Evolutionary conservation across 2,113 vertebrate species (phyloP), one percentile per base, ranked within the genome.

Genomic region (Sterrhoptilus dennistouni): DNA sequence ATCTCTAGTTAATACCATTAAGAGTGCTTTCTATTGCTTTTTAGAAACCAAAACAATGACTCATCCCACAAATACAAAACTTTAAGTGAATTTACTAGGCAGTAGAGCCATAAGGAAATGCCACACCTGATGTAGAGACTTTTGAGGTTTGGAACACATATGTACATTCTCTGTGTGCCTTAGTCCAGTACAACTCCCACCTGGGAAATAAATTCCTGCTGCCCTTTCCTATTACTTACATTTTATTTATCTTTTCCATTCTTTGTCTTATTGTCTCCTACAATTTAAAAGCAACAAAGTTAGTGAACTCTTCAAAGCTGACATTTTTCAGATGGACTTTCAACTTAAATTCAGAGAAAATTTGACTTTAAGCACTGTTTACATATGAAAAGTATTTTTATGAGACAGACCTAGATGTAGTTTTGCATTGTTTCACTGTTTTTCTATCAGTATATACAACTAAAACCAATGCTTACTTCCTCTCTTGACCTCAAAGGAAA

Each of bases 161-260:
- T 95, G 97, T 71, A 92, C 50, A 24, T 70, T 92, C 91, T 89
- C 76, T 87, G 33, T 77, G 68, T 64, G 85, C 77, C 85, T 95
- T 60, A 95, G 94, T 65, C 76, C 72, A 84, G 85, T 70, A 89
- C 81, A 93, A 87, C 76, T 97, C 96, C 94, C 96, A 95, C 47
- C 3, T 74, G 95, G 89, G 95, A 98, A 97, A 97, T 94, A 68
- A 98, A 96, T 94, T 97, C 91, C 95, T 96, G 57, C 88, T 95
- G 95, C 95, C 87, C 88, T 70, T 95, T 94, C 95, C 84, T 85
- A 92, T 94, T 97, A 98, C 99, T 99, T 98, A 99, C 99, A 99
- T 99, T 97, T 97, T 98, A 94, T 97, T 98, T 97, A 99, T 98
- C 88, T 98, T 98, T 96, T 99, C 98, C 93, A 98, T 98, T 95